phyloP scores from a whole-genome alignment of 2,888 invertebrate genomes.

The Helobdella robusta region DNA sequence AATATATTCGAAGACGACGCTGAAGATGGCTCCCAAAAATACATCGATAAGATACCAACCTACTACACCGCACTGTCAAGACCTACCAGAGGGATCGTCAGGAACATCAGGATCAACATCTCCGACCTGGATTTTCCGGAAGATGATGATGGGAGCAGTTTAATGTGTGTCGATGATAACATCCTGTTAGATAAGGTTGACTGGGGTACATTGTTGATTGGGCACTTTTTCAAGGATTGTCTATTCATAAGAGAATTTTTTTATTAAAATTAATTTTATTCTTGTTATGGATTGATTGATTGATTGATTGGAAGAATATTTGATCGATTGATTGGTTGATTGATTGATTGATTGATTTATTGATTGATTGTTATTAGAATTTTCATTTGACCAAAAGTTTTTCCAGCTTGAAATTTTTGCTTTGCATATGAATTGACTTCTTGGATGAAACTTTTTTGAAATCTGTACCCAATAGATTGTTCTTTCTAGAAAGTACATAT shows the following conservation, averaged over 20 bases:
- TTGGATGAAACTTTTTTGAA: too few species aligned
- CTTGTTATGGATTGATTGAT: background rate
- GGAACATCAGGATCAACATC: conserved; percentile 9
- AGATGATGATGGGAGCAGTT: too few species aligned
- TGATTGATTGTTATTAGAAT: too few species aligned
- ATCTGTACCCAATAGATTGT: too few species aligned
- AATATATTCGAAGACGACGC: background rate
- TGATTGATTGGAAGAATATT: background rate
- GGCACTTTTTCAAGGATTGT: too few species aligned
- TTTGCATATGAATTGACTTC: too few species aligned
- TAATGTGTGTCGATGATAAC: background rate
- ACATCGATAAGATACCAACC: conserved; percentile 43
- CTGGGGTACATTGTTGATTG: background rate
- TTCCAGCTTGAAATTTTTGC: too few species aligned
- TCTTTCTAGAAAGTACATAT: too few species aligned
- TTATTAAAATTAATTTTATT: background rate
- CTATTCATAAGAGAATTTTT: background rate
- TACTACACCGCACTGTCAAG: conserved; percentile 43
- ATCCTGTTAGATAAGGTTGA: conserved; percentile 7
- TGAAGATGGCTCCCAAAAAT: conserved; percentile 1
- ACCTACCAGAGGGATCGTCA: conserved; percentile 30
- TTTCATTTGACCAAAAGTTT: too few species aligned
- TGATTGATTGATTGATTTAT: too few species aligned
- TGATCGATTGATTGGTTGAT: background rate
- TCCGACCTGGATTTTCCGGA: conserved; percentile 18